Evolutionary conservation across 2,888 invertebrate genomes (phyloP), one percentile per base, ranked within the genome.

Genomic region (Masnerella sp.): DNA sequence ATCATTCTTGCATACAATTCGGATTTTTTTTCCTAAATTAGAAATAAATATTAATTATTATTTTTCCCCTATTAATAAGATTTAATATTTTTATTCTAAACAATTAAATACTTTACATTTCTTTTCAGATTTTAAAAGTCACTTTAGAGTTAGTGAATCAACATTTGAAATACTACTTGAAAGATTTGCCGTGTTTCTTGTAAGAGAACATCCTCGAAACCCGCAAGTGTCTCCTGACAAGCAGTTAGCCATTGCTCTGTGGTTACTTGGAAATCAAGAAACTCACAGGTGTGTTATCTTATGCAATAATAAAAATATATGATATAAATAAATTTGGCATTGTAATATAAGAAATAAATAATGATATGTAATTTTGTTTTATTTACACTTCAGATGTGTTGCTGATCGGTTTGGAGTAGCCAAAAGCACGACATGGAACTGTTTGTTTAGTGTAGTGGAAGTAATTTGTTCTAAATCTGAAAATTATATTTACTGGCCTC

Each of bases 251-350:
- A 25, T 52, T 12, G 52, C 52, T 11, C 12, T 52, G n/a, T 52
- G 52, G 52, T 20, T 22, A 18, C 38, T 52, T 34, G 14, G 34
- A 22, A 52, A 52, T 36, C 38, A 52, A 38, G 52, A 52, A 52
- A n/a, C 36, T 5, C 36, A 52, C 20, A 52, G 52, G 52, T 52
- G 20, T 25, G 25, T 25, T 25, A 25, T 25, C 7, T 5, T 25
- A 5, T 25, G 4, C 25, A 25, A 25, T 25, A 5, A 25, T 5
- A 25, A 5, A 5, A 5, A 5, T 25, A 25, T 49, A 25, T 20
- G 18, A 43, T 8, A 17, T 17, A 20, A 43, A 9, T 20, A 43
- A 43, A 25, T 25, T 25, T 7, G 25, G 25, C 25, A 5, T 25
- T 5, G 7, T 7, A 5, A 5, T 25, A 5, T 25, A 25, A 25